Percentiles rank a stretch among this genome's conserved stretches.
Conservation (phyloP, 2,797 vertebrate species). For the Loris lydekkerianus region DNA sequence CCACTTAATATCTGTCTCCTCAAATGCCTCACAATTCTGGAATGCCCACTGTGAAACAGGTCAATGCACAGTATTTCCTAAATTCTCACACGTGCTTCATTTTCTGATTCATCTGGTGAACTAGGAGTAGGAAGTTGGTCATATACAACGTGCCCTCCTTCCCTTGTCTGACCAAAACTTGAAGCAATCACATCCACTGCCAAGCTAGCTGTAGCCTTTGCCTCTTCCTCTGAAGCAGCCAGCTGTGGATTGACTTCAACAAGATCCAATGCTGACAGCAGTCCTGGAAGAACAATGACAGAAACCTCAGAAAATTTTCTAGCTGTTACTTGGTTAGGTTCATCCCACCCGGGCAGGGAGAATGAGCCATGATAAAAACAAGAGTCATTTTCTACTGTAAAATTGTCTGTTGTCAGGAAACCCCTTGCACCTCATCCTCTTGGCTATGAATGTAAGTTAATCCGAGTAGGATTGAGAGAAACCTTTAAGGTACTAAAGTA, state of each 20-base stretch:
- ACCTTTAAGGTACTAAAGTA: slow-evolving; percentile 32
- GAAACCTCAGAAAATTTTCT: neutral
- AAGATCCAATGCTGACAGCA: slow-evolving; percentile 96
- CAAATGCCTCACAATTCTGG: slow-evolving; percentile 74
- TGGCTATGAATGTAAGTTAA: slow-evolving; percentile 20
- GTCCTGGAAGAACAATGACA: slow-evolving; percentile 88
- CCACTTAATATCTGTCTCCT: slow-evolving; percentile 59
- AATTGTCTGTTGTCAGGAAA: neutral
- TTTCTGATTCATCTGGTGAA: slow-evolving; percentile 90
- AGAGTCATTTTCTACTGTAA: neutral
- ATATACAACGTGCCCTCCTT: slow-evolving; percentile 91
- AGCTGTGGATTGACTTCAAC: slow-evolving; percentile 97
- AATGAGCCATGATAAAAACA: neutral
- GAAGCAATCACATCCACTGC: slow-evolving; percentile 96
- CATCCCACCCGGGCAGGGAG: neutral
- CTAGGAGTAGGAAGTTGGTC: slow-evolving; percentile 90
- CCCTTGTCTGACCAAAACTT: slow-evolving; percentile 95
- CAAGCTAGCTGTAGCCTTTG: slow-evolving; percentile 93
- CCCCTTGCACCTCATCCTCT: neutral
- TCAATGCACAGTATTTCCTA: slow-evolving; percentile 76
- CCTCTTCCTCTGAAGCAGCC: slow-evolving; percentile 92
- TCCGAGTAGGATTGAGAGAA: neutral
- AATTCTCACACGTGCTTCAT: slow-evolving; percentile 89
- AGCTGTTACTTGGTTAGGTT: neutral
- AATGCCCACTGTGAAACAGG: slow-evolving; percentile 77